Evolutionary conservation across 1,140 invertebrate genomes (phyloP).

Genomic region (Drusus annulatus): DNA sequence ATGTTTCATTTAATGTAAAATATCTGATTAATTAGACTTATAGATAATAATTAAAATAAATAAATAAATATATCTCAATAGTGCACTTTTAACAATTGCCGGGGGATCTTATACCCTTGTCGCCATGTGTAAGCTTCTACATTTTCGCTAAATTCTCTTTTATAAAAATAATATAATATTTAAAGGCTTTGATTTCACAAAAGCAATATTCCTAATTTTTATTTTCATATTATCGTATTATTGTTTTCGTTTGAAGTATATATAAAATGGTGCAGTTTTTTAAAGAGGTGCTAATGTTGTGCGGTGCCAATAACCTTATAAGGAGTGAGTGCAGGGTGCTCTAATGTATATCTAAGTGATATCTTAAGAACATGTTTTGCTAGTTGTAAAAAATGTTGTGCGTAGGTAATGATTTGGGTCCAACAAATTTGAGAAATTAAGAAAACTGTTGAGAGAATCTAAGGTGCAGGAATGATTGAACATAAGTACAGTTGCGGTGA

Average conservation of each 20-base stretch:
- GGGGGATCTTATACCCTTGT: slow-evolving; percentile 60
- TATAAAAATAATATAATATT: slow-evolving; percentile 46
- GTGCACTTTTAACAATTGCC: slow-evolving; percentile 60
- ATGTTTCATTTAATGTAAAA: slow-evolving; percentile 35
- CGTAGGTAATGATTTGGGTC: no score
- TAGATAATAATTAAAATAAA: slow-evolving; percentile 44
- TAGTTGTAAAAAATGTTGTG: no score
- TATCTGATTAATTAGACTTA: slow-evolving; percentile 29
- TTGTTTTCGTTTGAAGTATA: background rate
- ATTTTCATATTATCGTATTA: slow-evolving; percentile 18
- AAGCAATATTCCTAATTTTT: slow-evolving; percentile 38
- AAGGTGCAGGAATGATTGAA: no score
- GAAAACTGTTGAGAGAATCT: no score
- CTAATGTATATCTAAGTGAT: background rate
- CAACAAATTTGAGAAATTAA: no score
- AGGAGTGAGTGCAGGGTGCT: background rate
- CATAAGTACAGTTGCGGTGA: no score
- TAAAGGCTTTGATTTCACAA: slow-evolving; percentile 47
- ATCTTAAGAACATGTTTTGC: no score
- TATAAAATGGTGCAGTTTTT: background rate
- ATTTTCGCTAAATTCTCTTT: slow-evolving; percentile 53
- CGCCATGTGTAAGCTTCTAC: slow-evolving; percentile 59
- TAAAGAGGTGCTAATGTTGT: background rate
- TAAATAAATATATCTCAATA: slow-evolving; percentile 53
- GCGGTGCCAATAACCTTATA: background rate